Evolutionary conservation across 2,113 vertebrate species (phyloP).

Genomic region (Gadus chalcogrammus): DNA sequence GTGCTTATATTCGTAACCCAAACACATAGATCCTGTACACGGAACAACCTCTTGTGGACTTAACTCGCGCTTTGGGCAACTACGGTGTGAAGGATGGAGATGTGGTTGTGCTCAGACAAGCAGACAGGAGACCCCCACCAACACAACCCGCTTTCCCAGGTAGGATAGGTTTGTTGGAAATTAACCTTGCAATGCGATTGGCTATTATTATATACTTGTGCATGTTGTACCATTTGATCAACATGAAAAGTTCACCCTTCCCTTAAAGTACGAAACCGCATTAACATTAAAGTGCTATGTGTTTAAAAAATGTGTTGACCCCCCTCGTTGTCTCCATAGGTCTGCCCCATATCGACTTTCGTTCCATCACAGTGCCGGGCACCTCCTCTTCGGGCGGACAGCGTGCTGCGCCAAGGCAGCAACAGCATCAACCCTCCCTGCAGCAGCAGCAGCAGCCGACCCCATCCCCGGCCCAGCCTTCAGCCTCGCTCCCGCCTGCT

Average conservation of each 20-base stretch:
- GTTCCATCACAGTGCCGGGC: constrained; percentile 91
- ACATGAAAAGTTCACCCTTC: no score
- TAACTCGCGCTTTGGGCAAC: constrained; percentile 85
- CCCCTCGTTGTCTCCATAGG: constrained; percentile 59
- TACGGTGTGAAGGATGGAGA: constrained; percentile 97
- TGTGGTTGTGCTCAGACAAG: constrained; percentile 89
- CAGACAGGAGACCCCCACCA: constrained; percentile 75
- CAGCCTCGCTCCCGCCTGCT: constrained; percentile 31
- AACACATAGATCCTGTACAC: constrained; percentile 83
- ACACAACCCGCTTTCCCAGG: constrained; percentile 65
- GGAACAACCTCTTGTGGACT: constrained; percentile 88
- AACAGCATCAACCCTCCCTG: constrained; percentile 32
- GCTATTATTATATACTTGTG: neutral
- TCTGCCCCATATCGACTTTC: constrained; percentile 94
- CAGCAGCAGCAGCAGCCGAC: constrained; percentile 6
- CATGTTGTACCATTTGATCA: neutral
- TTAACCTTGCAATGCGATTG: neutral
- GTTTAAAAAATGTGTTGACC: neutral
- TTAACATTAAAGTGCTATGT: neutral
- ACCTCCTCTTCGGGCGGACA: constrained; percentile 70
- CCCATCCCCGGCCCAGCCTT: constrained; percentile 28
- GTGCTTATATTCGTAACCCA: constrained; percentile 5
- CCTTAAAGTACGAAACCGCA: no score
- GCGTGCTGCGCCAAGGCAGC: constrained; percentile 43
- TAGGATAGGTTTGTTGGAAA: constrained; percentile 14